Evolutionary conservation across 2,888 invertebrate species (phyloP).

Genomic region (Calliopum simillimum): DNA sequence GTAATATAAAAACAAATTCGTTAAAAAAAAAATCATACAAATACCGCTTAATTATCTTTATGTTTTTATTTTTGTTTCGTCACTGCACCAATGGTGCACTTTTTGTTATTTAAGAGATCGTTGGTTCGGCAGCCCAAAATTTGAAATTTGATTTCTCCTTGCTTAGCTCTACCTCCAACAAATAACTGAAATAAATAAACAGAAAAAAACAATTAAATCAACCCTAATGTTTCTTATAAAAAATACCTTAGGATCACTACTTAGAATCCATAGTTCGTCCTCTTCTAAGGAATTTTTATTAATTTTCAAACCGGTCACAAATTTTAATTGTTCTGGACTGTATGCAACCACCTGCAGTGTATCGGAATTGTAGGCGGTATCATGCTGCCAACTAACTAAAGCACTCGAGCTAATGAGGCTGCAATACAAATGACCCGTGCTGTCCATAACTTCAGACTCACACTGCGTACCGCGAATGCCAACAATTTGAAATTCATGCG

Average conservation of each 20-base stretch:
- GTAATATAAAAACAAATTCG: too few species aligned
- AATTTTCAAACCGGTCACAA: slow-evolving; percentile 79
- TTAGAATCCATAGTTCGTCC: slow-evolving; percentile 77
- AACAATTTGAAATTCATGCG: slow-evolving; percentile 69
- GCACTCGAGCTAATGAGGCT: slow-evolving; percentile 77
- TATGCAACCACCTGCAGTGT: slow-evolving; percentile 68
- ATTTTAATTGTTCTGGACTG: slow-evolving; percentile 76
- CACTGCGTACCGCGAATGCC: slow-evolving; percentile 75
- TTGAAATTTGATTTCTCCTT: slow-evolving; percentile 75
- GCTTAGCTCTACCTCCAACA: slow-evolving; percentile 43
- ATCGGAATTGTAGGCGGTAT: slow-evolving; percentile 71
- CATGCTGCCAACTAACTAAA: slow-evolving; percentile 81
- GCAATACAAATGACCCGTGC: slow-evolving; percentile 77
- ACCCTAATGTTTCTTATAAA: background rate
- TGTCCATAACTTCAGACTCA: slow-evolving; percentile 79
- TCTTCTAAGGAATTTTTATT: slow-evolving; percentile 70
- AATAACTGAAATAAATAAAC: slow-evolving; percentile 46
- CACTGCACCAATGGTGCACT: slow-evolving; percentile 55
- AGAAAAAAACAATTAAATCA: background rate
- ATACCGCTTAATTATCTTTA: background rate
- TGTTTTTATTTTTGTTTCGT: background rate
- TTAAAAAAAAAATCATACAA: background rate
- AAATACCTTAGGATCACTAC: slow-evolving; percentile 60
- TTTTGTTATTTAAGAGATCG: slow-evolving; percentile 56
- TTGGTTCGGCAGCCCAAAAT: slow-evolving; percentile 71